These are phyloP conservation scores for Dasypogon diadema DNA, from an alignment of 2,888 invertebrate species.

Conservation along the genomic window DNA sequence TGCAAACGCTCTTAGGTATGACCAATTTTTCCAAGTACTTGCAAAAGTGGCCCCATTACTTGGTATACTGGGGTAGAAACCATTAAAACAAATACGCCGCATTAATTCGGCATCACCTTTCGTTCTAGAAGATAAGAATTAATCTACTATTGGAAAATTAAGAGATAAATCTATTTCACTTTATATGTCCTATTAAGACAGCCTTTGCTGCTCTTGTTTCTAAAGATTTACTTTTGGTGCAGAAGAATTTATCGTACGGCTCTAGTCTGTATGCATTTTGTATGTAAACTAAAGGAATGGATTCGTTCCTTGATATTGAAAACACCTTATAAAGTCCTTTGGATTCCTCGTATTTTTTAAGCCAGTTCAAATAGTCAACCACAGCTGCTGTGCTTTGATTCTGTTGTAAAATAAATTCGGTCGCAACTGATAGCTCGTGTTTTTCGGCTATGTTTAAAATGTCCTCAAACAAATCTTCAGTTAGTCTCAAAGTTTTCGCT, in stretches of 20 bases:
- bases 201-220: slow-evolving; percentile 72
- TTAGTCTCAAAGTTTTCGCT: slow-evolving; percentile 59
- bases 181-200: slow-evolving; percentile 72
- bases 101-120: slow-evolving; percentile 70
- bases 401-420: slow-evolving; percentile 74
- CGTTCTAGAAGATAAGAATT: slow-evolving; percentile 59
- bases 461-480: slow-evolving; percentile 67
- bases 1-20: slow-evolving; percentile 71
- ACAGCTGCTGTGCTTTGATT: slow-evolving; percentile 70
- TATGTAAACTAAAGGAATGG: slow-evolving; percentile 74
- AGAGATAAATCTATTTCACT: no score
- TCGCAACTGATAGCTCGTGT: slow-evolving; percentile 71
- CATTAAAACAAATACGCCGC: slow-evolving; percentile 71
- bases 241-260: slow-evolving; percentile 69
- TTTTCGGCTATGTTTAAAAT: slow-evolving; percentile 68
- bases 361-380: slow-evolving; percentile 67
- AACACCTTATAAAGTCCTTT: slow-evolving; percentile 66
- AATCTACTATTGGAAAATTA: no score
- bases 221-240: slow-evolving; percentile 68
- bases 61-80: slow-evolving; percentile 77
- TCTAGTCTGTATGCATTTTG: slow-evolving; percentile 75
- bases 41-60: slow-evolving; percentile 76
- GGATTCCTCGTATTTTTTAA: slow-evolving; percentile 59
- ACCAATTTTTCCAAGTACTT: slow-evolving; percentile 75
- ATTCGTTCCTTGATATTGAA: slow-evolving; percentile 62